Percentiles rank a stretch among this genome's conserved stretches.
Evolutionary conservation across 2,888 invertebrate species (phyloP).

Genomic region (Halocaridina rubra): DNA sequence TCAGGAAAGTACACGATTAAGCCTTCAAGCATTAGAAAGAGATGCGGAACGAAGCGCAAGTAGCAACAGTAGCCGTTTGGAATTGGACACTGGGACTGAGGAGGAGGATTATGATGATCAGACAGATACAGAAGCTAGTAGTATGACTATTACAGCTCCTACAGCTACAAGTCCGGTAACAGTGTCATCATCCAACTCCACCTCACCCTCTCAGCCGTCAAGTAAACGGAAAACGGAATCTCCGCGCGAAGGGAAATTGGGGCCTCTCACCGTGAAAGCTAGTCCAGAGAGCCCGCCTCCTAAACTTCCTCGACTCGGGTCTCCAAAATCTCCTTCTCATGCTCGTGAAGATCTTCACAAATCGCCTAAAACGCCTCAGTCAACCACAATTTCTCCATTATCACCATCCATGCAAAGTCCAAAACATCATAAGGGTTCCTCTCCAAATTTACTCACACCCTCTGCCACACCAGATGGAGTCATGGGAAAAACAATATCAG

Average conservation of each 20-base stretch:
- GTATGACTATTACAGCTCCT: not conserved
- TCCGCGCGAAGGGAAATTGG: slow-evolving; percentile 56
- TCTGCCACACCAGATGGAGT: not conserved
- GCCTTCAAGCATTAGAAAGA: not conserved
- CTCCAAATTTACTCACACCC: not conserved
- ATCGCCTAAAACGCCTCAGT: slow-evolving; percentile 30
- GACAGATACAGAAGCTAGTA: not conserved
- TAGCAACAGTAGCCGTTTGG: slow-evolving; percentile 26
- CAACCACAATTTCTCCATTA: slow-evolving; percentile 18
- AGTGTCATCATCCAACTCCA: slow-evolving; percentile 2
- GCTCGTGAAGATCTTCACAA: slow-evolving; percentile 21
- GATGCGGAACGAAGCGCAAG: not conserved
- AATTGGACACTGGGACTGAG: slow-evolving; percentile 19
- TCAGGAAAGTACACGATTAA: slow-evolving; percentile 25
- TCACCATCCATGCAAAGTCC: slow-evolving; percentile 20
- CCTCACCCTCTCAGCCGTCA: not conserved
- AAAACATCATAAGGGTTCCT: slow-evolving; percentile 31
- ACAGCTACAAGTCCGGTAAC: slow-evolving; percentile 1
- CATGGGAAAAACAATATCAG: not conserved
- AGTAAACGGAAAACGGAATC: slow-evolving; percentile 60
- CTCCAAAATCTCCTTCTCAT: slow-evolving; percentile 29
- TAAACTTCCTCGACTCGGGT: slow-evolving; percentile 36
- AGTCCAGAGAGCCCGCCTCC: slow-evolving; percentile 23
- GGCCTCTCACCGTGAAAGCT: slow-evolving; percentile 50
- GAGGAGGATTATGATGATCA: slow-evolving; percentile 10